Evolutionary conservation across 2,797 vertebrate genomes (phyloP).

Genomic region (Numenius phaeopus): DNA sequence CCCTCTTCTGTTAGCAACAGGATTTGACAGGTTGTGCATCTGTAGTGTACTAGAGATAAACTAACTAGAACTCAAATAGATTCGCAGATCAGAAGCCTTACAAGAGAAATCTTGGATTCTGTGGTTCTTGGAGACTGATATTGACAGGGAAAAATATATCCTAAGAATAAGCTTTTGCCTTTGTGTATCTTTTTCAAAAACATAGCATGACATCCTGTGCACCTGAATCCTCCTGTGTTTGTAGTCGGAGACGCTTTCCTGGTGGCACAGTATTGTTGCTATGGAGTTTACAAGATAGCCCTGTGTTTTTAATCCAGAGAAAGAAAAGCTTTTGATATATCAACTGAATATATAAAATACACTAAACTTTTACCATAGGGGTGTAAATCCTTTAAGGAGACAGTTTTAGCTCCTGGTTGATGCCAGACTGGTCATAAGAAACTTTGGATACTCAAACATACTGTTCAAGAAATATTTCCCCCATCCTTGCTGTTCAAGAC

Average conservation of each 20-base stretch:
- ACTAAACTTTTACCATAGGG: neutral
- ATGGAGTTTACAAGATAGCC: neutral
- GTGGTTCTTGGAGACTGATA: neutral
- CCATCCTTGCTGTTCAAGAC: neutral
- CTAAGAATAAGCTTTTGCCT: neutral
- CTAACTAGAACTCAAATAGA: neutral
- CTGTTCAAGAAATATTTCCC: neutral
- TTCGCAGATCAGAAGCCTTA: neutral
- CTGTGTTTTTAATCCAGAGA: neutral
- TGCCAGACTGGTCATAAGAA: neutral
- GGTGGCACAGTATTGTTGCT: neutral
- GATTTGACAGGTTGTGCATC: neutral
- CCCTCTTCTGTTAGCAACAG: slow-evolving; percentile 51
- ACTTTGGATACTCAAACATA: neutral
- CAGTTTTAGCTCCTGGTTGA: neutral
- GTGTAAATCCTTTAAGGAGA: neutral
- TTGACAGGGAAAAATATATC: neutral
- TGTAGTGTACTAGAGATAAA: neutral
- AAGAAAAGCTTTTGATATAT: neutral
- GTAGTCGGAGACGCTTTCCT: neutral
- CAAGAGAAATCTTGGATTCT: neutral
- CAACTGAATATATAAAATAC: neutral
- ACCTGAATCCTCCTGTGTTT: neutral
- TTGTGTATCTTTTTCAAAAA: neutral
- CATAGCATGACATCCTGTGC: neutral